Percentiles rank a stretch among this genome's conserved stretches.
phyloP scores from a whole-genome alignment of 35 echinoderm and acorn worm species.

The Ophiothrix spiculata region DNA sequence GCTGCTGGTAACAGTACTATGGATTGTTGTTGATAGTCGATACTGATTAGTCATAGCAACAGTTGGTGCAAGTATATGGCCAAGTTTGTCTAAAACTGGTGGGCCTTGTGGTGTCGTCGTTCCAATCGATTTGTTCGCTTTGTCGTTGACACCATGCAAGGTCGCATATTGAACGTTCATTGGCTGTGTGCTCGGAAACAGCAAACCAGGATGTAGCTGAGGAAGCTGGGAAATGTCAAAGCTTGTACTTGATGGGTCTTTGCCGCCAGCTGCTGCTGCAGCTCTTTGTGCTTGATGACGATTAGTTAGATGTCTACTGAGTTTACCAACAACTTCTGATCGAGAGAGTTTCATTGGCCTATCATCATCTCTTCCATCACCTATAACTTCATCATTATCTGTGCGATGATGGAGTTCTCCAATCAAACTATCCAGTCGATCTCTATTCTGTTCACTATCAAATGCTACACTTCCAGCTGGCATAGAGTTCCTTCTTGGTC shows the following conservation, averaged over 20 bases:
- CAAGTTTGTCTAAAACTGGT: constrained; percentile 67
- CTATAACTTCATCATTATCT: neutral
- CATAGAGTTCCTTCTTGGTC: neutral
- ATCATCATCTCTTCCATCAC: constrained; percentile 6
- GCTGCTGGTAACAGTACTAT: neutral
- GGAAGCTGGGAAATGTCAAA: constrained; percentile 35
- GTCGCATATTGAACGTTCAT: neutral
- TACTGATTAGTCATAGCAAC: constrained; percentile 36
- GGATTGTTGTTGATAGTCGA: constrained; percentile 53
- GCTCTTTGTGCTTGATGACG: constrained; percentile 52
- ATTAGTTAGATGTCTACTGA: constrained; percentile 90
- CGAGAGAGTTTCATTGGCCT: constrained; percentile 67
- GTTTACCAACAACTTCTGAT: constrained; percentile 95
- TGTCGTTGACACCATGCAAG: neutral
- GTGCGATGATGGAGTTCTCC: constrained; percentile 41
- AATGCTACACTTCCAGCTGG: neutral
- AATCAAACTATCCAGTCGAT: constrained; percentile 45
- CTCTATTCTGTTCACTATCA: neutral
- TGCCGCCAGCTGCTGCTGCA: neutral
- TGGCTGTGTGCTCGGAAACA: constrained; percentile 14
- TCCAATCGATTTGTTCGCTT: neutral
- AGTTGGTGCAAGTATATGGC: constrained; percentile 45
- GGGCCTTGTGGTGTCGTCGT: constrained; percentile 22
- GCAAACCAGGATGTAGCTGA: neutral
- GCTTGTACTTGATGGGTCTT: neutral